Evolutionary conservation across 1,140 invertebrate species (phyloP).

Genomic region (Neodiprion fabricii): DNA sequence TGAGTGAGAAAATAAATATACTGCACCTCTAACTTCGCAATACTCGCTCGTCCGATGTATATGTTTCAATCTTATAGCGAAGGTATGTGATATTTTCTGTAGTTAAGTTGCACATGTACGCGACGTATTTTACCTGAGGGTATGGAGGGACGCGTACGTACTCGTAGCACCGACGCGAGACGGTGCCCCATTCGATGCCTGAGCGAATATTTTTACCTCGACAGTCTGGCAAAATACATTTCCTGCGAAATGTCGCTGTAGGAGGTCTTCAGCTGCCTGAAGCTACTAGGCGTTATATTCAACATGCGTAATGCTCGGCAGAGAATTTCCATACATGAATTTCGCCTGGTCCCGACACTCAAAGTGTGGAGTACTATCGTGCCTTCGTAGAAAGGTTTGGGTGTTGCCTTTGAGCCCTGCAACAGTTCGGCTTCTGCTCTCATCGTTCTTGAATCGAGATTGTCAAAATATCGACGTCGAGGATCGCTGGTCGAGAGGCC

Average conservation of each 20-base stretch:
- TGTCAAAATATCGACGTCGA: no score
- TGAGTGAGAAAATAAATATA: no score
- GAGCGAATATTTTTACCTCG: slow-evolving; percentile 49
- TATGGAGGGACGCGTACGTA: no score
- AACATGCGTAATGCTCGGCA: slow-evolving; percentile 52
- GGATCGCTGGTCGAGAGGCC: no score
- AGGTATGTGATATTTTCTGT: no score
- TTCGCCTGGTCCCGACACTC: slow-evolving; percentile 32
- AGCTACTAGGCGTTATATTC: slow-evolving; percentile 45
- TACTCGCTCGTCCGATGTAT: no score
- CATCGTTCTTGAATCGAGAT: no score
- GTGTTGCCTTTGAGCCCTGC: neutral
- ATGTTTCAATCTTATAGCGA: no score
- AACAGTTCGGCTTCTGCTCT: neutral
- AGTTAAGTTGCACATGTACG: no score
- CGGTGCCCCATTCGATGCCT: slow-evolving; percentile 22
- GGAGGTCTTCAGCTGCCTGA: slow-evolving; percentile 47
- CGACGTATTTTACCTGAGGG: neutral
- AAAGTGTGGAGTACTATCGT: neutral
- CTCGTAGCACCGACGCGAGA: no score
- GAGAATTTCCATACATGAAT: slow-evolving; percentile 56
- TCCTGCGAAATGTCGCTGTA: slow-evolving; percentile 46
- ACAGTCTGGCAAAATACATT: slow-evolving; percentile 48
- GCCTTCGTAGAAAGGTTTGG: neutral
- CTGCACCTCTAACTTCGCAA: no score